Base-by-base conservation (phyloP, 2,113 vertebrate species). In the Gadus macrocephalus region DNA sequence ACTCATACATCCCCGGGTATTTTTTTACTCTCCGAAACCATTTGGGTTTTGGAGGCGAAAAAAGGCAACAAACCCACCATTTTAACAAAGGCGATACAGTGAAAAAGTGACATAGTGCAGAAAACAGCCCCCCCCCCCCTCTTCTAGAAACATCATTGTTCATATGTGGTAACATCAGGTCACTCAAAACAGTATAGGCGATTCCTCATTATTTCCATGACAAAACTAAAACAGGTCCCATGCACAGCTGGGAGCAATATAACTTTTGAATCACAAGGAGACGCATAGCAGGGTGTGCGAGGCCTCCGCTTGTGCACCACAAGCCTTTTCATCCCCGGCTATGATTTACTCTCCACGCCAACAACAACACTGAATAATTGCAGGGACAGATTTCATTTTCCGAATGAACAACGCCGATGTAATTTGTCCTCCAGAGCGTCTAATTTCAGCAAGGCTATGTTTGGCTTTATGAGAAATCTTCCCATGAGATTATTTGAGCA, bases 341-440 rank as follows among this genome's bases (percentile, higher is more conserved):
- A 74, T 73, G 78, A 79, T 85, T 84, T 78, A 85, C 80, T 78
- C 76, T 88, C 83, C 82, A 68, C 31, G 76, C 78, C 84, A 85
- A 84, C 83, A 84, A 80, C 81, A 85, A 84, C 83, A 84, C 78
- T 53, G 83, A 81, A 84, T 84, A 84, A 86, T 80, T 84, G 79
- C 77, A 72, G 75, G 67, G 71, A 66, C 75, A 70, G 68, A 80
- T 82, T 84, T 78, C 66, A 79, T 84, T 86, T 83, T 83, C 84
- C 72, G 80, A 84, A 86, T 80, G 74, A 84, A 82, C 84, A 85
- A 72, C 84, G 83, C 81, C 77, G 74, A 77, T 69, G 76, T 73
- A 78, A 77, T 85, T 83, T 78, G 83, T 81, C 79, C 81, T 85
- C 76, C 59, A 22, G 81, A 72, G 81, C 35, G 8, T 74, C 80